phyloP scores from a whole-genome alignment of 2,888 invertebrate genomes.

The Ichneumoninae sp. region DNA sequence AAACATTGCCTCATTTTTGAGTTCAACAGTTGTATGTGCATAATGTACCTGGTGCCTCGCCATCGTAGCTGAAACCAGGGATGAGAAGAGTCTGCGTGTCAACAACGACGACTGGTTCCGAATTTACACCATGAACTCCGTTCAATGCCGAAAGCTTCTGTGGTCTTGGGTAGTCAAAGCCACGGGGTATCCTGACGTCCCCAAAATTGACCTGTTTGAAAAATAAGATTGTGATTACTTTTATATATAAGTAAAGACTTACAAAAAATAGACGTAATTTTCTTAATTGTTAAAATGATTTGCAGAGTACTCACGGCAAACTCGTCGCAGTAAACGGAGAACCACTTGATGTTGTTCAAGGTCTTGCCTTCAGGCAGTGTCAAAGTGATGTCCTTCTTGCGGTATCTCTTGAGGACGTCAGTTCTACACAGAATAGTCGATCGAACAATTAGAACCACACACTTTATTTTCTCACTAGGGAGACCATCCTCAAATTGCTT shows the following conservation, averaged over 20 bases:
- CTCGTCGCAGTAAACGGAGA: conserved; percentile 96
- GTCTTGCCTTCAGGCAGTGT: conserved; percentile 95
- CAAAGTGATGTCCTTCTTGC: conserved; percentile 92
- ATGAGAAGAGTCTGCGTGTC: conserved; percentile 96
- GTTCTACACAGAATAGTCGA: conserved; percentile 84
- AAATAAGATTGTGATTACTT: conserved; percentile 1
- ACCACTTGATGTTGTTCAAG: conserved; percentile 93
- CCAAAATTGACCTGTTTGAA: conserved; percentile 92
- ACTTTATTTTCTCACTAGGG: background rate
- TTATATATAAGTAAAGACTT: background rate
- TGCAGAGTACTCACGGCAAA: conserved; percentile 89
- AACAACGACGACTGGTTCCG: conserved; percentile 94
- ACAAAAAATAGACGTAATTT: background rate
- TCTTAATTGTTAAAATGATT: background rate
- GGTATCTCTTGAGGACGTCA: conserved; percentile 92
- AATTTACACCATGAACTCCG: conserved; percentile 93
- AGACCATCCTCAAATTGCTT: background rate
- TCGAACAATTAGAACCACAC: conserved; percentile 45
- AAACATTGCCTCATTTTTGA: background rate
- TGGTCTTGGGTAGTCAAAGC: conserved; percentile 93
- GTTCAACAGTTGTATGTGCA: background rate
- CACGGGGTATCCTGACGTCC: conserved; percentile 92
- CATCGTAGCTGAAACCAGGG: conserved; percentile 96
- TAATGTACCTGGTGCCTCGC: conserved; percentile 93
- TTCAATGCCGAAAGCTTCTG: conserved; percentile 91